Conservation (phyloP, 1,140 invertebrate species). For the Melanaphis sacchari region DNA sequence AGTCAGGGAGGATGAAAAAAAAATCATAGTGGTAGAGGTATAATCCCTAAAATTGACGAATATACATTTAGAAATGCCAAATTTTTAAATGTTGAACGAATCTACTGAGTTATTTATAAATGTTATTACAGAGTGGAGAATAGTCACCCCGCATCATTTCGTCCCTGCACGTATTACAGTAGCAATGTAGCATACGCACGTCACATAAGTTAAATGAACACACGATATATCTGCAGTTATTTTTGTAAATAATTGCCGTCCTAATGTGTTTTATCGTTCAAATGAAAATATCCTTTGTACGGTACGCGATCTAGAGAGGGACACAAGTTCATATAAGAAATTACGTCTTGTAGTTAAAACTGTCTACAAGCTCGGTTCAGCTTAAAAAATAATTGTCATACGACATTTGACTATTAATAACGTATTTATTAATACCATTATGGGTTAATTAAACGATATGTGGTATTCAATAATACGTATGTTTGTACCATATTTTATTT, state of each 20-base stretch:
- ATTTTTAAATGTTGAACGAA: too few species aligned
- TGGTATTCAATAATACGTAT: neutral
- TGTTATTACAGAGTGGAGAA: too few species aligned
- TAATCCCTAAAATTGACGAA: too few species aligned
- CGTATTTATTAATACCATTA: neutral
- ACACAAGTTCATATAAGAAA: neutral
- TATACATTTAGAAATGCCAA: too few species aligned
- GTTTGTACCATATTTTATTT: too few species aligned
- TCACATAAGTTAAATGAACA: neutral
- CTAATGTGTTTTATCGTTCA: neutral
- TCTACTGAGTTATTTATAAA: too few species aligned
- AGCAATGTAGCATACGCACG: neutral
- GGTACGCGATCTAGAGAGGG: neutral
- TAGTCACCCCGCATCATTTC: too few species aligned
- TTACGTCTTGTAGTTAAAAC: neutral
- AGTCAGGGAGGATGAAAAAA: neutral
- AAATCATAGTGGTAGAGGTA: too few species aligned
- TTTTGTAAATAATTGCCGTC: neutral
- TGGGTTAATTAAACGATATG: neutral
- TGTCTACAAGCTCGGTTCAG: neutral
- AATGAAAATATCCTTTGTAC: neutral
- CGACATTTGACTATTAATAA: neutral
- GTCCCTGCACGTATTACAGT: too few species aligned
- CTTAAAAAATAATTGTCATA: neutral
- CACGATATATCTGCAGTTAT: neutral